These are phyloP conservation scores for Ceyx cyanopectus DNA, from an alignment of 2,113 vertebrate genomes.

Conservation along the genomic window DNA sequence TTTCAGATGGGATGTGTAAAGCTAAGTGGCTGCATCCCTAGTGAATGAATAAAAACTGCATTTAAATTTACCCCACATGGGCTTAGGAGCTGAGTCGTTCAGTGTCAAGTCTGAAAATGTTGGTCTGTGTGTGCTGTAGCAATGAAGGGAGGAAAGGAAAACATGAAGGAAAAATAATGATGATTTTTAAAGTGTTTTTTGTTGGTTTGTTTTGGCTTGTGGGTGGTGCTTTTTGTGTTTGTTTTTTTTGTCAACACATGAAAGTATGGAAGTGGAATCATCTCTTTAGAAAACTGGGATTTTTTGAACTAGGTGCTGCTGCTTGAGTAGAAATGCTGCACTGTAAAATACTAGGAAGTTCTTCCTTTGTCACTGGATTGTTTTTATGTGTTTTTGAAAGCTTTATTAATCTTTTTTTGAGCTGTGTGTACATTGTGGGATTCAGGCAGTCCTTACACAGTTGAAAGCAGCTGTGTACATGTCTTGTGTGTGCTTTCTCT, in stretches of 20 bases:
- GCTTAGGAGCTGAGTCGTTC: too few relatives aligned
- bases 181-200: too few relatives aligned
- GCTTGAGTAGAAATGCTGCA: background rate
- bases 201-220: too few relatives aligned
- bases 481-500: background rate
- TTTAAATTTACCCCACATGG: too few relatives aligned
- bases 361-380: background rate
- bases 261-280: background rate
- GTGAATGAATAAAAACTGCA: slow-evolving; percentile 16
- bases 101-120: too few relatives aligned
- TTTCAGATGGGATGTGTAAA: slow-evolving; percentile 45
- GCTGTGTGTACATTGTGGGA: background rate
- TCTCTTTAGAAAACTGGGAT: background rate
- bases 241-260: background rate
- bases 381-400: slow-evolving; percentile 36
- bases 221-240: too few relatives aligned
- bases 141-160: too few relatives aligned
- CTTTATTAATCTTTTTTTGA: background rate
- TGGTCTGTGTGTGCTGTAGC: too few relatives aligned
- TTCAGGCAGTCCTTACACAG: background rate
- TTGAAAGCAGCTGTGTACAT: background rate
- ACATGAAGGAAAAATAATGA: too few relatives aligned
- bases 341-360: slow-evolving; percentile 1
- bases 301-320: background rate
- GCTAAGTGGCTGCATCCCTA: slow-evolving; percentile 20